phyloP scores from a whole-genome alignment of 1,140 invertebrate genomes.

The Glomeris maerens region DNA sequence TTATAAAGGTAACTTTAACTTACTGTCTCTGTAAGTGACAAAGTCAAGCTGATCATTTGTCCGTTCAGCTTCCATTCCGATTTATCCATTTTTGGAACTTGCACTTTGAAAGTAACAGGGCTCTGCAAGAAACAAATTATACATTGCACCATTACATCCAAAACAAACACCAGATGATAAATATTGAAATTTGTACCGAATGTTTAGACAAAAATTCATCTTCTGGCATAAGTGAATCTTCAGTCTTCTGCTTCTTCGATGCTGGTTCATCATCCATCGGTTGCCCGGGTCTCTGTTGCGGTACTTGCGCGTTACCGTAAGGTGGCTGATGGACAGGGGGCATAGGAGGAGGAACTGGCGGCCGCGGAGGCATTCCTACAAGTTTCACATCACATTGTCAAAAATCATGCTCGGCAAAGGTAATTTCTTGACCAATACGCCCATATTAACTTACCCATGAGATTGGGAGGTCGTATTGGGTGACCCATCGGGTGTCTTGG shows the following conservation, averaged over 20 bases:
- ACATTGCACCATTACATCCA: neutral
- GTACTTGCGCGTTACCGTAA: slow-evolving; percentile 6
- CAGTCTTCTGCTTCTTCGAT: slow-evolving; percentile 73
- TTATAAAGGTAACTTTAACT: slow-evolving; percentile 6
- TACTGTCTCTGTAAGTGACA: slow-evolving; percentile 61
- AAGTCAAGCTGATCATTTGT: slow-evolving; percentile 60
- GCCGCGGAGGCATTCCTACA: slow-evolving; percentile 19
- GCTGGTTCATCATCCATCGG: slow-evolving; percentile 57
- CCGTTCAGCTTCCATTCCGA: slow-evolving; percentile 94
- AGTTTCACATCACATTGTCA: neutral
- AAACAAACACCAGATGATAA: neutral
- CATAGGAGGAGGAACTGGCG: slow-evolving; percentile 23
- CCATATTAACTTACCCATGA: slow-evolving; percentile 48
- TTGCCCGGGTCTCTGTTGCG: slow-evolving; percentile 7
- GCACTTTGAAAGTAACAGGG: slow-evolving; percentile 59
- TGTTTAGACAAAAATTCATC: slow-evolving; percentile 58
- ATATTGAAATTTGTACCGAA: slow-evolving; percentile 27
- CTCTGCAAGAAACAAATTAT: slow-evolving; percentile 30
- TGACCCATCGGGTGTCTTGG: slow-evolving; percentile 34
- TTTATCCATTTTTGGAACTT: slow-evolving; percentile 70
- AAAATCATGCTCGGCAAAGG: slow-evolving; percentile 23
- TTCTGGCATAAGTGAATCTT: slow-evolving; percentile 84
- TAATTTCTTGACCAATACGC: slow-evolving; percentile 20
- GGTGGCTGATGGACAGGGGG: slow-evolving; percentile 15
- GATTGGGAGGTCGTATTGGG: slow-evolving; percentile 39